Conservation (phyloP, 2,113 vertebrate genomes). For the Galeopterus variegatus region DNA sequence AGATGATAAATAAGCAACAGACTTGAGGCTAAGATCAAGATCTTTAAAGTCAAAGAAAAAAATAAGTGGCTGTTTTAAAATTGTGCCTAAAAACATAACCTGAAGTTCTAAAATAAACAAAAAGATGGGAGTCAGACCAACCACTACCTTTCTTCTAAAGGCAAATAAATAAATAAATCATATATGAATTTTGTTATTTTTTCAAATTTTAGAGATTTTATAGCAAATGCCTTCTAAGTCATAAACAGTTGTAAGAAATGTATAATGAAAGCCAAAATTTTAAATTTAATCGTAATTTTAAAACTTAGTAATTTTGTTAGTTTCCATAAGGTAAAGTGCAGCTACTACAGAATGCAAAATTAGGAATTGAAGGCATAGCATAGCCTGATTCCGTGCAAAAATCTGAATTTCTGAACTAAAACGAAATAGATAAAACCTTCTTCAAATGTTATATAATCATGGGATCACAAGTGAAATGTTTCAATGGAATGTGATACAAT, state of each 20-base stretch:
- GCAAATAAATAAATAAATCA: background rate
- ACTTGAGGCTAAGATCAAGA: background rate
- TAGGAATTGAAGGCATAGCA: background rate
- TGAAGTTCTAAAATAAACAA: background rate
- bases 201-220: background rate
- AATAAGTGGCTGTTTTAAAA: background rate
- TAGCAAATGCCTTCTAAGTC: background rate
- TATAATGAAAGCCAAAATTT: background rate
- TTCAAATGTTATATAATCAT: background rate
- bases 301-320: background rate
- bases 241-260: background rate
- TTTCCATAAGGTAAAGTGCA: background rate
- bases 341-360: background rate
- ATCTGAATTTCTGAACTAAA: background rate
- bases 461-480: background rate
- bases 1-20: background rate
- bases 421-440: background rate
- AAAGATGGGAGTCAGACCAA: background rate
- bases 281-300: background rate
- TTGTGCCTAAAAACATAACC: background rate
- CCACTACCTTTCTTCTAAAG: too few relatives aligned
- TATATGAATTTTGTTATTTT: background rate
- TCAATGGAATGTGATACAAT: background rate
- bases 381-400: background rate
- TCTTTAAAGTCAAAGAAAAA: background rate